Evolutionary conservation across 2,113 vertebrate genomes (phyloP), one percentile per base, ranked within the genome.

Genomic region (Guaruba guarouba): DNA sequence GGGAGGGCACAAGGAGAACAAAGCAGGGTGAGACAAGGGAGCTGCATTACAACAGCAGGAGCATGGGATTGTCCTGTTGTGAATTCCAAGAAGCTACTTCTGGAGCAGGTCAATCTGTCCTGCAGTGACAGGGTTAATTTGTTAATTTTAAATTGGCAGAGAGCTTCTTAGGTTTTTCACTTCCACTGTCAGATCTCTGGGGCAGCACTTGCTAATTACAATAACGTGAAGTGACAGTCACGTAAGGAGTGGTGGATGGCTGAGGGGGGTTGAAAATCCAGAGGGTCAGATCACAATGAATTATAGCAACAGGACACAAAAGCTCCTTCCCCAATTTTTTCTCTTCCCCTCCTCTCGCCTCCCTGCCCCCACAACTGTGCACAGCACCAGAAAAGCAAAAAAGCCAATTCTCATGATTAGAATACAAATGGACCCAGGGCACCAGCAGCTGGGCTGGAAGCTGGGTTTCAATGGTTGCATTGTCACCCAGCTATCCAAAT

Each of bases 81-180:
- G 3, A 86, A 35, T n/a, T 29, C 33, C 31, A 20, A 52, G 25
- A 20, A 82, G 52, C 19, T 79, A 25, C 46, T 90, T 70, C 49
- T 61, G 63, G 39, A 51, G 41, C 17, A 71, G 28, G 16, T 46
- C 10, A 63, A 66, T 46, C 43, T 52, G 44, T 82, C 29, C 62
- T 73, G 81, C 69, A 79, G 48, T 14, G n/a, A 62, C 10, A 57
- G 84, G 48, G 91, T 96, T 96, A 93, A 95, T 92, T 92, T 82
- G 89, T 94, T 96, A 92, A 93, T 91, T 93, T 85, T 69, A 67
- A 82, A 75, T 46, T 69, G 49, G 57, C 77, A 82, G 39, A 79
- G 29, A 80, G 62, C 23, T 92, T 68, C 70, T 68, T 3, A 6
- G 81, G 79, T 64, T 95, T 92, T 91, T 76, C 39, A 74, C n/a